A percentile compares a stretch with the other conserved stretches of the same genome.
Evolutionary conservation across 2,888 invertebrate species (phyloP).

Genomic region (Microdon myrmicae): DNA sequence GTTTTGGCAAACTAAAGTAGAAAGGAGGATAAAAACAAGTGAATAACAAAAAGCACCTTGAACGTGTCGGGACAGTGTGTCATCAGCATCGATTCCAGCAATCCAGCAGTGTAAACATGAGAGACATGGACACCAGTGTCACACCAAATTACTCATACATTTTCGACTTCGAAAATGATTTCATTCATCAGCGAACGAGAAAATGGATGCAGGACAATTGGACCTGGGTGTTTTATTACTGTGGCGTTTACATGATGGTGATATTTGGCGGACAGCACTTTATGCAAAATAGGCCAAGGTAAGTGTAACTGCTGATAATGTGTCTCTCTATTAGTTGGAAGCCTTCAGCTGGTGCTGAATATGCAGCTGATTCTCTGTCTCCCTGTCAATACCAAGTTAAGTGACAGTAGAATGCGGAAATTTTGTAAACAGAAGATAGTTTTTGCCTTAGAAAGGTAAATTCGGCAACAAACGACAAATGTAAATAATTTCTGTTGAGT

Average conservation of each 20-base stretch:
- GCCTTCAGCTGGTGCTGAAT: conserved; percentile 8
- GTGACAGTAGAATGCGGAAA: too few species aligned
- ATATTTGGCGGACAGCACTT: conserved; percentile 94
- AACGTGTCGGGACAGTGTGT: too few species aligned
- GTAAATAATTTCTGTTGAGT: too few species aligned
- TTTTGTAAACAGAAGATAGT: too few species aligned
- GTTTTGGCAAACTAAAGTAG: conserved; percentile 8
- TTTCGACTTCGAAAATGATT: conserved; percentile 95
- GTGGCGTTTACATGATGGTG: conserved; percentile 90
- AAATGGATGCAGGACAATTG: conserved; percentile 97
- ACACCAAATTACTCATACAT: conserved; percentile 92
- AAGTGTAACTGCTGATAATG: conserved; percentile 56
- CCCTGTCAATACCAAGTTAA: too few species aligned
- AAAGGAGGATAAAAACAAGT: too few species aligned
- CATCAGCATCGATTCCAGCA: too few species aligned
- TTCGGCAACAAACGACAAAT: not conserved
- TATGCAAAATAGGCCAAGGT: conserved; percentile 91
- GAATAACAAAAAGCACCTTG: too few species aligned
- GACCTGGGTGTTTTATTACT: conserved; percentile 89
- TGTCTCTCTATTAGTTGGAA: too few species aligned
- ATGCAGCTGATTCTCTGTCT: too few species aligned
- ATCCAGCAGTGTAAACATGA: conserved; percentile 54
- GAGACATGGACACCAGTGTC: conserved; percentile 70
- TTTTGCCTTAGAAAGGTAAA: not conserved
- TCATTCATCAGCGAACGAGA: conserved; percentile 87